phyloP scores from a whole-genome alignment of 2,888 invertebrate genomes.

The Coelinius sp. region DNA sequence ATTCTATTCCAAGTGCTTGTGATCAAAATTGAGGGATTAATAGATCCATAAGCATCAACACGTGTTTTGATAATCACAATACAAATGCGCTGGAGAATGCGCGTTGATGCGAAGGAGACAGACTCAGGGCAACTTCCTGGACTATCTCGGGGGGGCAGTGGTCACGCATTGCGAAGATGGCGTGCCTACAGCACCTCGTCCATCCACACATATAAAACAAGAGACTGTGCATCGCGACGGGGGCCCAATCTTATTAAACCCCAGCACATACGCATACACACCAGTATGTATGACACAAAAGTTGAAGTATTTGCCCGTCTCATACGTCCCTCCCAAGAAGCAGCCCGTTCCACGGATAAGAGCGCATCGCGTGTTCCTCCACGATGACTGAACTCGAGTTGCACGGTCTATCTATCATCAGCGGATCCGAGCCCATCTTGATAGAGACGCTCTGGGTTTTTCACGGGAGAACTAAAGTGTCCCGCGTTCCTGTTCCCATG shows the following conservation, averaged over 20 bases:
- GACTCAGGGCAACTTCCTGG: slow-evolving; percentile 19
- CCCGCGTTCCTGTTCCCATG: slow-evolving; percentile 26
- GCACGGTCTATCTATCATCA: slow-evolving; percentile 45
- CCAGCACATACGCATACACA: slow-evolving; percentile 16
- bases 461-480: slow-evolving; percentile 35
- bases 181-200: neutral
- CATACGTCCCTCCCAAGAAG: slow-evolving; percentile 35
- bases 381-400: slow-evolving; percentile 51
- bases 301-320: slow-evolving; percentile 29
- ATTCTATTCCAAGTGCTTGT: neutral
- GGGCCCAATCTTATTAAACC: neutral
- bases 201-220: slow-evolving; percentile 37
- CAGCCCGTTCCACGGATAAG: slow-evolving; percentile 41
- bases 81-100: neutral
- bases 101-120: neutral
- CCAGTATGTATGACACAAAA: slow-evolving; percentile 28
- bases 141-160: slow-evolving; percentile 47
- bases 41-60: neutral
- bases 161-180: slow-evolving; percentile 54
- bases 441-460: slow-evolving; percentile 30
- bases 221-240: neutral
- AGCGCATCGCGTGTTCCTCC: slow-evolving; percentile 50
- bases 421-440: slow-evolving; percentile 39
- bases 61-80: neutral
- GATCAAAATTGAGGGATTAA: neutral